These are phyloP conservation scores for Epinotia ramella DNA, from an alignment of 2,888 invertebrate species.

Conservation along the genomic window DNA sequence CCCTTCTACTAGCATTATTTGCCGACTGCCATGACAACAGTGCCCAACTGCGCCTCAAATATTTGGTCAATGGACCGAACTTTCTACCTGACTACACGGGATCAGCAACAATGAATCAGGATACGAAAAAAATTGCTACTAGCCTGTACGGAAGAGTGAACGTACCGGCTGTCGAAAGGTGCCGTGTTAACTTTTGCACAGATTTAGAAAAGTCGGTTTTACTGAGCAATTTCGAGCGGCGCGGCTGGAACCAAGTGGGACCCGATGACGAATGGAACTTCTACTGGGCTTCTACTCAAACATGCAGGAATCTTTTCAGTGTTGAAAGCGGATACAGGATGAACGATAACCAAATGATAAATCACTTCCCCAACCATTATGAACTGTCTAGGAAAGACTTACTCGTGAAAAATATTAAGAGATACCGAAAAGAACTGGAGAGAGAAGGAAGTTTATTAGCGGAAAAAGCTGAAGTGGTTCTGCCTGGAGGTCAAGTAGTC, in stretches of 20 bases:
- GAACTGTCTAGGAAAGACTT: conserved; percentile 98
- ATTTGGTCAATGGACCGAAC: conserved; percentile 62
- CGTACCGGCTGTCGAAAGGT: conserved; percentile 74
- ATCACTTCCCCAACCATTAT: conserved; percentile 96
- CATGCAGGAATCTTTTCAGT: conserved; percentile 93
- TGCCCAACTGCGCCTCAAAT: conserved; percentile 63
- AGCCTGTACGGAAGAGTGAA: conserved; percentile 79
- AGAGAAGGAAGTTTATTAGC: conserved; percentile 95
- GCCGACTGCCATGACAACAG: conserved; percentile 66
- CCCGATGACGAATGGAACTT: conserved; percentile 96
- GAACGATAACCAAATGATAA: conserved; percentile 94
- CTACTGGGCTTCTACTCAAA: conserved; percentile 95
- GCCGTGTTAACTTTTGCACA: conserved; percentile 88
- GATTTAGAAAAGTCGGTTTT: conserved; percentile 95
- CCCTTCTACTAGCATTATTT: conserved; percentile 66
- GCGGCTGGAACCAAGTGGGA: conserved; percentile 91
- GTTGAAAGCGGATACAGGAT: conserved; percentile 94
- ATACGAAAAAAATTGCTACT: conserved; percentile 67
- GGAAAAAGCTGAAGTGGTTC: conserved; percentile 86
- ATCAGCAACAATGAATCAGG: conserved; percentile 65
- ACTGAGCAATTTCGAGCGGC: conserved; percentile 93
- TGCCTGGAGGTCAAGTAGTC: conserved; percentile 86
- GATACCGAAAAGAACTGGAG: conserved; percentile 96
- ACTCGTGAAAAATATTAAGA: conserved; percentile 97
- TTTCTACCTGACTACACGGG: conserved; percentile 49